Evolutionary conservation across 2,888 invertebrate genomes (phyloP), one percentile per base, ranked within the genome.

Genomic region (Megastigmus dorsalis): DNA sequence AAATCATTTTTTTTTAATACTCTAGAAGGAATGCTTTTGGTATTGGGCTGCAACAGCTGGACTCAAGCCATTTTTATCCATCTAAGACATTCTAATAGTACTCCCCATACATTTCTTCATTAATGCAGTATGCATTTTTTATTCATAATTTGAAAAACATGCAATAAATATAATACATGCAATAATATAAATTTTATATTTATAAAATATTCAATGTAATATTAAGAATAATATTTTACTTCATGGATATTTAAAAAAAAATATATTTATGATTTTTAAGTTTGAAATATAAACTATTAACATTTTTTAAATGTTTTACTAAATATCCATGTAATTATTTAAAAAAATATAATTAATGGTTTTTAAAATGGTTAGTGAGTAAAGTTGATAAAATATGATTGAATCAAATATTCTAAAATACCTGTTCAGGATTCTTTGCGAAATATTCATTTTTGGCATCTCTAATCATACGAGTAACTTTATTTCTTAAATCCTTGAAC

Each of bases 381-480:
- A 59, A n/a, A n/a, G n/a, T n/a, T n/a, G n/a, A n/a, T n/a, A n/a
- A n/a, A 77, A 26, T 48, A 20, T 45, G n/a, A n/a, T n/a, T n/a
- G n/a, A n/a, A n/a, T 45, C 50, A 45, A 75, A 33, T 33, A 13
- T 54, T 23, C 50, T 41, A 13, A 74, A 79, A 79, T 86, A 88
- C 88, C 87, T 86, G 85, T 70, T 86, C 85, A 26, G 87, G 84
- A 81, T 87, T 82, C 79, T 87, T 87, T 33, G 85, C 79, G 70
- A 86, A 80, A 79, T 85, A 88, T 36, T 87, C 87, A 80, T 85
- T 87, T 79, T 88, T 87, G 20, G 87, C 88, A 63, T 88, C 87
- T 77, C 86, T 83, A 70, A 88, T 88, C 87, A 88, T 85, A 28
- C 86, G 80, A n/a, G 86, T 88, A 3, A 88, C 87, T 84, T 87